These are phyloP conservation scores for Atta texana DNA, from an alignment of 1,140 invertebrate genomes.

Conservation along the genomic window DNA sequence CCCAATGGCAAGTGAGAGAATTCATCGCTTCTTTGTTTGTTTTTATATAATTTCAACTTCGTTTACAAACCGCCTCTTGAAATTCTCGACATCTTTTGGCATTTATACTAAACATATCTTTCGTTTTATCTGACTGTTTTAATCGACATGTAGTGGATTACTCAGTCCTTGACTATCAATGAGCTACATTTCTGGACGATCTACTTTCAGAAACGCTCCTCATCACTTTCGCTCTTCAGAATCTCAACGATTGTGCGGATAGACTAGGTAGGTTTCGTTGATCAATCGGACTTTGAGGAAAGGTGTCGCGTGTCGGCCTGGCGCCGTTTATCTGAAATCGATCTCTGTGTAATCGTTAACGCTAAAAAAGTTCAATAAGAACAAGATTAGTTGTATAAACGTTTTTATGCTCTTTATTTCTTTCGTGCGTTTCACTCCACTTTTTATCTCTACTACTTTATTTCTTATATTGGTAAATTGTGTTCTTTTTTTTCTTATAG, in stretches of 20 bases:
- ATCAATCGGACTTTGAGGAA: conserved; percentile 20
- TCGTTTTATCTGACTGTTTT: neutral
- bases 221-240: conserved; percentile 41
- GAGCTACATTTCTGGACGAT: conserved; percentile 27
- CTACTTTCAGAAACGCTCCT: conserved; percentile 43
- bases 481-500: neutral
- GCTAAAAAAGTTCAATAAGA: neutral
- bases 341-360: neutral
- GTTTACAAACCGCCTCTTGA: neutral
- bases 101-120: conserved; percentile 34
- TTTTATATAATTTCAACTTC: neutral
- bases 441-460: neutral
- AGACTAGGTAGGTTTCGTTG: conserved; percentile 10
- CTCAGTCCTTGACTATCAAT: neutral
- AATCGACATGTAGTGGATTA: conserved; percentile 15
- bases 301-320: conserved; percentile 3
- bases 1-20: neutral
- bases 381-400: neutral
- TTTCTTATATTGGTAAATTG: conserved; percentile 24
- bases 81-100: neutral
- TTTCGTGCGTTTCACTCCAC: neutral
- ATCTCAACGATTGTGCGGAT: neutral
- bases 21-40: neutral
- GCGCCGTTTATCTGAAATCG: neutral
- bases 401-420: neutral